Percentiles rank a stretch among this genome's conserved stretches.
These are phyloP conservation scores for Chloroclystis v-ata DNA, from an alignment of 2,888 invertebrate genomes.

Conservation along the genomic window DNA sequence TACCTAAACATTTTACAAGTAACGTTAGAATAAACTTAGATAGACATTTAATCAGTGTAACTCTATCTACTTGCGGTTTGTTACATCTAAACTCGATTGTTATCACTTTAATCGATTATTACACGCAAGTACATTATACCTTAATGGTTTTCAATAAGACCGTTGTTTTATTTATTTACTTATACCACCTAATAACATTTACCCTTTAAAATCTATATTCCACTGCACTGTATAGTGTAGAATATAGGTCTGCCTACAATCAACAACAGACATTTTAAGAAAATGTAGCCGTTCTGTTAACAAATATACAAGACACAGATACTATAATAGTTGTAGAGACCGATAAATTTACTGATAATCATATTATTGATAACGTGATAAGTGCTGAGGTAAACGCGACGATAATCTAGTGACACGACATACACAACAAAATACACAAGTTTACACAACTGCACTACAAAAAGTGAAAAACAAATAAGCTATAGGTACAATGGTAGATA, in stretches of 20 bases:
- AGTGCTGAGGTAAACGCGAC: slow-evolving; percentile 38
- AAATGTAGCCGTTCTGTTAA: no score
- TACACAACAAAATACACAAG: slow-evolving; percentile 49
- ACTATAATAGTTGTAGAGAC: slow-evolving; percentile 31
- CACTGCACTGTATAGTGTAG: no score
- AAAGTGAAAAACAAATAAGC: slow-evolving; percentile 10
- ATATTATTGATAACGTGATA: slow-evolving; percentile 49
- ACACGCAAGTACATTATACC: slow-evolving; percentile 42
- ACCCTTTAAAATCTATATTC: no score
- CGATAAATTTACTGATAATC: slow-evolving; percentile 44
- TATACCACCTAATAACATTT: background rate
- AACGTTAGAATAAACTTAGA: slow-evolving; percentile 38
- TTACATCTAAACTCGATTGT: slow-evolving; percentile 63
- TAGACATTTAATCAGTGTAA: slow-evolving; percentile 51
- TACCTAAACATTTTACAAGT: slow-evolving; percentile 29
- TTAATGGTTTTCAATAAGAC: slow-evolving; percentile 68
- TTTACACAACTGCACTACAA: slow-evolving; percentile 22
- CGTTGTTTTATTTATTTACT: slow-evolving; percentile 14
- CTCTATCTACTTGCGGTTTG: slow-evolving; percentile 34
- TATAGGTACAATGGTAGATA: slow-evolving; percentile 31
- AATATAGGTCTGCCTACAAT: no score
- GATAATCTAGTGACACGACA: slow-evolving; percentile 49
- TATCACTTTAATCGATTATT: slow-evolving; percentile 69
- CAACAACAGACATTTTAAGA: no score
- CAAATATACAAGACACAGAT: slow-evolving; percentile 1